Conservation (phyloP, 2,797 vertebrate genomes). For the Oceanodroma leucorhoa region DNA sequence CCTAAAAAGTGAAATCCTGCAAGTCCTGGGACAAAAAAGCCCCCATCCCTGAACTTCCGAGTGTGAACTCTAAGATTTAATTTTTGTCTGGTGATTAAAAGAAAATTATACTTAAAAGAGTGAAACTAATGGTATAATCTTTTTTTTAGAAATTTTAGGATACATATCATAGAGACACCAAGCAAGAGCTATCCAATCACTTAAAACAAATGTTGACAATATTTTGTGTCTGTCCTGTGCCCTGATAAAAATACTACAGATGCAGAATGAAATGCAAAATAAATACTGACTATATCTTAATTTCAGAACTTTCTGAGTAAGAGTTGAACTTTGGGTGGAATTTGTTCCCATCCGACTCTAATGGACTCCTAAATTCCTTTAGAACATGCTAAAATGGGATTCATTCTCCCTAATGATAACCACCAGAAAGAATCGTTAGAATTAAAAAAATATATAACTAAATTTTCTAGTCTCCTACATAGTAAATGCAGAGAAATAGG, state of each 20-base stretch:
- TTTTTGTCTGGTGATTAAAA: neutral
- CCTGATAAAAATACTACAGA: neutral
- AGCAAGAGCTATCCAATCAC: neutral
- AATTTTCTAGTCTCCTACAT: neutral
- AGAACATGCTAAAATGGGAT: neutral
- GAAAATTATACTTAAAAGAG: neutral
- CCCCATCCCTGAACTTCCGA: neutral
- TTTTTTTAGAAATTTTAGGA: neutral
- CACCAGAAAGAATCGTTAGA: neutral
- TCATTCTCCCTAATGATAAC: neutral
- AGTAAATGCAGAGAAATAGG: neutral
- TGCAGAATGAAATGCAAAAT: neutral
- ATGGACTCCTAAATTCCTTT: neutral
- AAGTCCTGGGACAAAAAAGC: neutral
- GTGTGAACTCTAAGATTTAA: neutral
- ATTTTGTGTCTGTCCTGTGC: neutral
- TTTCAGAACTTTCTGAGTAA: neutral
- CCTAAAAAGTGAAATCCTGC: neutral
- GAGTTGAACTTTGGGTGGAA: neutral
- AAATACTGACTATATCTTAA: neutral
- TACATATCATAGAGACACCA: neutral
- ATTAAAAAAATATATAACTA: neutral
- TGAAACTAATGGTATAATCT: neutral
- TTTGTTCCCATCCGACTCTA: neutral
- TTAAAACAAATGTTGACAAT: neutral